Base-by-base conservation (phyloP, 2,113 vertebrate genomes). In the Elaphurus davidianus region DNA sequence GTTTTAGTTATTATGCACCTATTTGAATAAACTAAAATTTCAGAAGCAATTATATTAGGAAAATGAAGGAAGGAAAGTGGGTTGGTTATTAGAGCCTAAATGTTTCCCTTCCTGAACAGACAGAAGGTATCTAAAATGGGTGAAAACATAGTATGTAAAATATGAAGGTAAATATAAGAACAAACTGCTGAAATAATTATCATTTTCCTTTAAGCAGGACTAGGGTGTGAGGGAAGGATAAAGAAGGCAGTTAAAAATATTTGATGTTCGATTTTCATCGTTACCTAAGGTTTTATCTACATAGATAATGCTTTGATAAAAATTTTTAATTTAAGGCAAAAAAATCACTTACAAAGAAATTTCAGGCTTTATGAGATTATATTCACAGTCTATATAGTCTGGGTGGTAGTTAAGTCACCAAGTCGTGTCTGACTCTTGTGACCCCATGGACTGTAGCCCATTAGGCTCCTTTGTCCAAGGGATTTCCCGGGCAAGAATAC, bases 21-120 rank as follows among this genome's bases (percentile, higher is more conserved):
- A 62, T 57, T 47, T 59, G 76, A 47, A 27, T 60, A 45, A 83
- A 43, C 43, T 71, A 45, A 95, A 87, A 57, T 95, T 92, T 43
- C 81, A 95, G n/a, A 90, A 57, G 30, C 57, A 83, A 92, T 25
- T 47, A 30, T 9, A 27, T 54, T 50, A 87, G 55, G 81, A 83
- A 86, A 14, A 74, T 1, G 13, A 7, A 82, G 10, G 17, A 62
- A 82, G 59, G 14, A 78, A 79, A 93, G 76, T 21, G 30, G 25
- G 11, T 57, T 43, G 14, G 43, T 59, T 74, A 55, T 64, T 55
- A 67, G 0, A 19, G 30, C 8, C 19, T 79, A 60, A 47, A 90
- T 76, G 5, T 71, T 78, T 43, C 64, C 10, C 33, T 87, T 64
- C 3, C 7, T 30, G 79, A 91, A 81, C 5, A 84, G 17, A 10